A percentile compares a stretch with the other conserved stretches of the same genome.
These are phyloP conservation scores for Amphibalanus amphitrite DNA, from an alignment of 1,140 invertebrate genomes.

Conservation along the genomic window DNA sequence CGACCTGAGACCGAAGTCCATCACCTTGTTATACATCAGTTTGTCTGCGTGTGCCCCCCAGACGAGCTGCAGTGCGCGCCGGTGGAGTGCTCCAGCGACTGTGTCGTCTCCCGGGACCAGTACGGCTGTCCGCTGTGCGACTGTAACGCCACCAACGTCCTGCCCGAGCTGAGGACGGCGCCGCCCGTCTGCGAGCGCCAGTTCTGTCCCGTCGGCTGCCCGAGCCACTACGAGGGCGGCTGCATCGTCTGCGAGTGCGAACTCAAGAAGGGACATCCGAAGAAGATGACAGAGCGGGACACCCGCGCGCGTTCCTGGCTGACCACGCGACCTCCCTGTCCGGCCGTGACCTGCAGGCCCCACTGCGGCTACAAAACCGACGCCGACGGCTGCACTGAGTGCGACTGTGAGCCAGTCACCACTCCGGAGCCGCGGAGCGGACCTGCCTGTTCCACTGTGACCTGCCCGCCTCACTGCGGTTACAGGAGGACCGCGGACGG, in stretches of 20 bases:
- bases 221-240: not conserved
- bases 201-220: not conserved
- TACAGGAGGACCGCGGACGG: no score
- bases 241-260: not conserved
- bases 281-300: no score
- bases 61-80: not conserved
- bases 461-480: no score
- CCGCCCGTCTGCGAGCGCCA: not conserved
- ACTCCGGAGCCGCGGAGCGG: no score
- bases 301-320: no score
- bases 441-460: no score
- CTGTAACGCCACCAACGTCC: not conserved
- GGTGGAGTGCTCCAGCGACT: not conserved
- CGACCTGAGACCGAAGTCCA: no score
- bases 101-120: not conserved
- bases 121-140: not conserved
- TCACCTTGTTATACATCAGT: no score
- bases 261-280: not conserved
- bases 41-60: not conserved
- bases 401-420: not conserved
- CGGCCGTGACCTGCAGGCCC: not conserved
- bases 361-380: not conserved
- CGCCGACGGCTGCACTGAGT: not conserved
- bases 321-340: not conserved
- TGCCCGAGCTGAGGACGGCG: not conserved